These are phyloP conservation scores for Drosophila paranaensis DNA, from an alignment of 2,888 invertebrate genomes.

Conservation along the genomic window DNA sequence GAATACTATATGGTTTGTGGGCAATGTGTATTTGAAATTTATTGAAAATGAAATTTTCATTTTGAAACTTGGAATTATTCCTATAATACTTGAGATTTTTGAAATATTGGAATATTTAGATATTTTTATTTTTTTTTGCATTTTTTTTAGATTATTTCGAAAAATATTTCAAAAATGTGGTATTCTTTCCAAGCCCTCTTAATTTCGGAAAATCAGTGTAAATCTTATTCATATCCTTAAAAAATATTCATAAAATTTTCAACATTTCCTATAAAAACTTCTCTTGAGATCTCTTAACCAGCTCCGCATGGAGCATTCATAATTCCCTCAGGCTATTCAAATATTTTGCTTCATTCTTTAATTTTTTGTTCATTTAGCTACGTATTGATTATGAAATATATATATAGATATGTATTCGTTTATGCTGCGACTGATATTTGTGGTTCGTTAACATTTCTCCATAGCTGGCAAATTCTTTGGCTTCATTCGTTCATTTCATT, in stretches of 20 bases:
- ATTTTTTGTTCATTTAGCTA: slow-evolving; percentile 15
- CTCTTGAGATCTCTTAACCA: background rate
- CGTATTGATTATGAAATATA: slow-evolving; percentile 29
- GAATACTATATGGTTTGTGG: background rate
- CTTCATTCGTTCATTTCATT: slow-evolving; percentile 46
- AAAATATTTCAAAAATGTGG: no score
- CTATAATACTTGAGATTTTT: background rate
- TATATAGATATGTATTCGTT: slow-evolving; percentile 39
- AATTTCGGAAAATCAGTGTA: no score
- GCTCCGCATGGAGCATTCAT: background rate
- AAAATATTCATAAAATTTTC: no score
- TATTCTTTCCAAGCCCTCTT: no score
- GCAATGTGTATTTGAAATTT: background rate
- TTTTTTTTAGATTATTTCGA: no score
- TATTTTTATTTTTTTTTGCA: no score
- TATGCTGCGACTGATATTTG: slow-evolving; percentile 60
- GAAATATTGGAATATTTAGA: no score
- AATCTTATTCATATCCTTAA: no score
- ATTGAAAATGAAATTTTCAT: no score
- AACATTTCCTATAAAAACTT: background rate
- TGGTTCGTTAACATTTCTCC: slow-evolving; percentile 55
- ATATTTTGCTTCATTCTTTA: slow-evolving; percentile 28
- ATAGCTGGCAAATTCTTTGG: slow-evolving; percentile 67
- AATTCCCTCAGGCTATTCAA: background rate
- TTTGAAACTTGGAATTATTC: no score